Evolutionary conservation across 2,888 invertebrate species (phyloP).

Genomic region (Orthosia gothica): DNA sequence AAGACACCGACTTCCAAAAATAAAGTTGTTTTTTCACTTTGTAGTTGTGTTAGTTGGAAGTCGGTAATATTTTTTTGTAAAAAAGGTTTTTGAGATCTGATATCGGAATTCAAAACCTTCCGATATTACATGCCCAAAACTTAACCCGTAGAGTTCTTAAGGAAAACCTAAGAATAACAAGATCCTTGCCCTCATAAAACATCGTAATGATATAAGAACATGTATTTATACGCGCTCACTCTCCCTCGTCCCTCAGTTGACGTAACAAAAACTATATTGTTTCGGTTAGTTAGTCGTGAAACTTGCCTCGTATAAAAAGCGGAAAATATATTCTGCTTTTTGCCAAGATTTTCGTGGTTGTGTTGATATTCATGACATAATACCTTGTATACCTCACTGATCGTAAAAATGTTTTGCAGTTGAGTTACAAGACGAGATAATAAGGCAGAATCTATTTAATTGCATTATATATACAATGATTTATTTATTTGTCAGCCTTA

Average conservation of each 20-base stretch:
- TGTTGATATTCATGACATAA: constrained; percentile 37
- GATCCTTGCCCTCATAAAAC: constrained; percentile 31
- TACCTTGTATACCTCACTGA: constrained; percentile 1
- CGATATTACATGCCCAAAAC: no score
- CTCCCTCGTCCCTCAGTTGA: constrained; percentile 20
- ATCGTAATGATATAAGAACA: constrained; percentile 30
- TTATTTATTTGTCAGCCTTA: no score
- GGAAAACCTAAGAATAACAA: constrained; percentile 28
- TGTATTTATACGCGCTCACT: constrained; percentile 14
- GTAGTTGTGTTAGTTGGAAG: no score
- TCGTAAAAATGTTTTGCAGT: constrained; percentile 22
- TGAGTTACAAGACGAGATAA: not conserved
- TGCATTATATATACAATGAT: not conserved
- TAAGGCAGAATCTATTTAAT: not conserved
- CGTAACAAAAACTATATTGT: constrained; percentile 52
- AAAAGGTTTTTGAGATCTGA: no score
- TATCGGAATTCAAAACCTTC: no score
- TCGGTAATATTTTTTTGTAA: no score
- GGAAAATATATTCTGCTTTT: constrained; percentile 43
- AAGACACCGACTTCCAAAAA: no score
- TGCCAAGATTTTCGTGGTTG: constrained; percentile 7
- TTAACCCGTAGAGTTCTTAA: not conserved
- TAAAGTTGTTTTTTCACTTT: no score
- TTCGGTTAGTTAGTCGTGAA: constrained; percentile 57
- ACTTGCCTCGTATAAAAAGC: constrained; percentile 40